Evolutionary conservation across 2,113 vertebrate species (phyloP), one percentile per base, ranked within the genome.

Genomic region (Bolborhynchus lineola): DNA sequence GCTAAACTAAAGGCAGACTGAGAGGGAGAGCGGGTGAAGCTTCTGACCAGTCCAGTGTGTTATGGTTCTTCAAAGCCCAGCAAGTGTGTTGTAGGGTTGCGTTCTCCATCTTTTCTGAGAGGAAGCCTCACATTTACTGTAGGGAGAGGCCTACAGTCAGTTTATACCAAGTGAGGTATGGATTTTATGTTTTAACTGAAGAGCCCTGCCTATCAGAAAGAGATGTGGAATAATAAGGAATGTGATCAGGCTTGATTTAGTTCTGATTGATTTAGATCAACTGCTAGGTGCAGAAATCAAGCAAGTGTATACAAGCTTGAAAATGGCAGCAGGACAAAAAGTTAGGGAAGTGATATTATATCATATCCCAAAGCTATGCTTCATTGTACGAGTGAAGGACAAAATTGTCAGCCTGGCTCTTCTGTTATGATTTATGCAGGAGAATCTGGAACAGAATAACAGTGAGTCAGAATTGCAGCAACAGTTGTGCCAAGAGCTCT

Each of bases 391-490:
- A 89, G 59, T n/a, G 68, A 72, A 86, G 72, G 90, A 31, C 67
- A 94, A 24, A 19, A 12, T 81, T 35, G 78, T 57, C 69, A 91
- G 86, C 60, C 41, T 91, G 71, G 57, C 46, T 94, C 24, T 81
- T 75, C 60, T 74, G 52, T 50, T 87, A 6, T 63, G 87, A 97
- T 93, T 95, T 95, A 76, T 94, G 62, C 42, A 82, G 79, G 75
- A 91, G n/a, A 88, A 82, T 62, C 64, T 96, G 94, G 93, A 93
- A 83, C 33, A 78, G 72, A 96, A 64, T 72, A 97, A 39, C 71
- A 86, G 65, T 95, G 95, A 97, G 60, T 96, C 94, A 96, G 88
- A 93, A 86, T 89, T 95, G 31, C 64, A 74, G 88, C 64, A 88
- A 4, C 16, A 64, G 53, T 63, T 72, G 25, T 90, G 92, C 97